phyloP scores from a whole-genome alignment of 2,888 invertebrate genomes.

The Pandemis cinnamomeana region DNA sequence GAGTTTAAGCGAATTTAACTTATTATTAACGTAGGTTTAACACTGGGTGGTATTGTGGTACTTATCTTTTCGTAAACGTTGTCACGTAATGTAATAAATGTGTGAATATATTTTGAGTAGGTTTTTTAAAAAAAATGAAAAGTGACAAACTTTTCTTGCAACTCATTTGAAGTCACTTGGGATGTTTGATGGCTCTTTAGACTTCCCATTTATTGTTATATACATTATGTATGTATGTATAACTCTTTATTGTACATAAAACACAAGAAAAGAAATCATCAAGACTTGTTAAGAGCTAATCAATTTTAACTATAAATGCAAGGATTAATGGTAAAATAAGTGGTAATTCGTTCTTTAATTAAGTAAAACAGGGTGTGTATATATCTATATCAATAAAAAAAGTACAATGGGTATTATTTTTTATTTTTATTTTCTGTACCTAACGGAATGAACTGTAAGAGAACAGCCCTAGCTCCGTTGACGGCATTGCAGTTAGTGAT shows the following conservation, averaged over 20 bases:
- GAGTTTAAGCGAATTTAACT: background rate
- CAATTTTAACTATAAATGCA: background rate
- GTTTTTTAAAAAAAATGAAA: no score
- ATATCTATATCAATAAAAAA: background rate
- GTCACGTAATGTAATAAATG: background rate
- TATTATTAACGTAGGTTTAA: background rate
- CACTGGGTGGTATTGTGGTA: background rate
- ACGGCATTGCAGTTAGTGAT: constrained; percentile 52
- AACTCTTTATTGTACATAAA: no score
- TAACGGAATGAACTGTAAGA: constrained; percentile 4
- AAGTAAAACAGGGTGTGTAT: background rate
- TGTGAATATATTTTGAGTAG: no score
- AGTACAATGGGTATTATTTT: background rate
- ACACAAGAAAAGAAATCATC: no score
- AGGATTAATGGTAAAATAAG: background rate
- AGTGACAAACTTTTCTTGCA: no score
- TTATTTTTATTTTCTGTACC: background rate
- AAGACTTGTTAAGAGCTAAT: no score
- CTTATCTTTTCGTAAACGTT: background rate
- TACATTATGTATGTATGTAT: no score
- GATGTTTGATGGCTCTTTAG: no score
- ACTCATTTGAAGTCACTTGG: no score
- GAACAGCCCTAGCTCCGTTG: constrained; percentile 35
- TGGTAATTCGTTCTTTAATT: background rate
- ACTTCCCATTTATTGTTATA: no score